Conservation (phyloP, 2,113 vertebrate genomes). For the Ovibos moschatus region DNA sequence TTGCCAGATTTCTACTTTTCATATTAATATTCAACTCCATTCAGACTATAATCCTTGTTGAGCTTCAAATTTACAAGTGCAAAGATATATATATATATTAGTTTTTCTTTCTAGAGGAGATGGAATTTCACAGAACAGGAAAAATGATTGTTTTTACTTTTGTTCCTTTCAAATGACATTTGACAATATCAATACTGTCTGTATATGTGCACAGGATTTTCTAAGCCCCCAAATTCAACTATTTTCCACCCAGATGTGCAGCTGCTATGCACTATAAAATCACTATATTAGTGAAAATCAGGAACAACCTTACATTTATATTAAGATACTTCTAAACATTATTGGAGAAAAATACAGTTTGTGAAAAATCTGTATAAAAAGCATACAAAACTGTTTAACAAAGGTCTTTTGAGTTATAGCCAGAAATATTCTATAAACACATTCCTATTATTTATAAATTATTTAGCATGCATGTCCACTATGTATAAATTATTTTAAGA, state of each 20-base stretch:
- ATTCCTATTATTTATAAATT: constrained; percentile 59
- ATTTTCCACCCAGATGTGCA: background rate
- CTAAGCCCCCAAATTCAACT: background rate
- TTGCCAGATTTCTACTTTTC: background rate
- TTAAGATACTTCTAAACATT: background rate
- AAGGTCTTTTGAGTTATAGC: background rate
- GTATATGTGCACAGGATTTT: background rate
- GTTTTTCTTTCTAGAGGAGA: background rate
- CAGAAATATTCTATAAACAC: constrained; percentile 49
- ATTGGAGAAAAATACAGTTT: background rate
- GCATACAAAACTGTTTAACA: background rate
- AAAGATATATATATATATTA: background rate
- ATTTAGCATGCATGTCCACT: constrained; percentile 50
- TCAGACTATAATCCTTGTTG: background rate
- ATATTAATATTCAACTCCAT: background rate
- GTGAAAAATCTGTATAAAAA: background rate
- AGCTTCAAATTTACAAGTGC: background rate
- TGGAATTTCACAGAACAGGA: background rate
- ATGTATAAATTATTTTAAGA: constrained; percentile 54
- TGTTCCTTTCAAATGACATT: background rate
- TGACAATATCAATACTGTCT: background rate
- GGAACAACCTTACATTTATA: background rate
- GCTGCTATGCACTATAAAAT: background rate
- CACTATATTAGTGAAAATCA: background rate
- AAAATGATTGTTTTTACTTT: background rate